Conservation (phyloP, 2,888 invertebrate species). For the Polymixis flavicincta region DNA sequence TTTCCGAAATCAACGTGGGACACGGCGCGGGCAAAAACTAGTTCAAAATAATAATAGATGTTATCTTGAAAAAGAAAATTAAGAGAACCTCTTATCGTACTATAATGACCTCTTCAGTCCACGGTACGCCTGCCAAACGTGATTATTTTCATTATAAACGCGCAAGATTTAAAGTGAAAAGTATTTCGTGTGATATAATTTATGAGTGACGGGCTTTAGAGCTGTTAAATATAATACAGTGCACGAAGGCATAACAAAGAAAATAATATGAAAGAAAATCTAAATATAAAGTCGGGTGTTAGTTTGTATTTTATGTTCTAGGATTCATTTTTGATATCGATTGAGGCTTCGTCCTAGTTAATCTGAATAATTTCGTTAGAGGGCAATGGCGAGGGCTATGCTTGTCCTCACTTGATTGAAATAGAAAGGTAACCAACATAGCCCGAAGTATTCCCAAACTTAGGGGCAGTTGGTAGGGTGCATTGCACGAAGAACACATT, state of each 20-base stretch:
- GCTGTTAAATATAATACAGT: slow-evolving; percentile 30
- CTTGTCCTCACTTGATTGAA: too few relatives aligned
- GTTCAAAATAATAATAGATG: not conserved
- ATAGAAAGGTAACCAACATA: too few relatives aligned
- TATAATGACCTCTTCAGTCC: slow-evolving; percentile 29
- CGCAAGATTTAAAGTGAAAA: slow-evolving; percentile 41
- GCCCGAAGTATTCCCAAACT: too few relatives aligned
- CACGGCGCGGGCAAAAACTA: not conserved
- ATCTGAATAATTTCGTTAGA: too few relatives aligned
- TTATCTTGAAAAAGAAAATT: slow-evolving; percentile 14
- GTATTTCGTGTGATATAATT: slow-evolving; percentile 34
- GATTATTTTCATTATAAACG: slow-evolving; percentile 35
- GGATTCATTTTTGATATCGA: not conserved
- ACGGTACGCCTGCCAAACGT: slow-evolving; percentile 25
- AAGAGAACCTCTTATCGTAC: not conserved
- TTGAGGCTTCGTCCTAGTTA: too few relatives aligned
- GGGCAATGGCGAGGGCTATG: too few relatives aligned
- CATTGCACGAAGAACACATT: too few relatives aligned
- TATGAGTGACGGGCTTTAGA: slow-evolving; percentile 12
- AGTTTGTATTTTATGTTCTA: not conserved
- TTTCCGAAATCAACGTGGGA: not conserved
- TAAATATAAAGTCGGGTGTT: not conserved
- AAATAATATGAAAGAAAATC: slow-evolving; percentile 7
- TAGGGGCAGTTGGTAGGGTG: too few relatives aligned
- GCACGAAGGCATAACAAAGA: slow-evolving; percentile 28